phyloP scores from a whole-genome alignment of 2,113 vertebrate species.

The Gobius niger region DNA sequence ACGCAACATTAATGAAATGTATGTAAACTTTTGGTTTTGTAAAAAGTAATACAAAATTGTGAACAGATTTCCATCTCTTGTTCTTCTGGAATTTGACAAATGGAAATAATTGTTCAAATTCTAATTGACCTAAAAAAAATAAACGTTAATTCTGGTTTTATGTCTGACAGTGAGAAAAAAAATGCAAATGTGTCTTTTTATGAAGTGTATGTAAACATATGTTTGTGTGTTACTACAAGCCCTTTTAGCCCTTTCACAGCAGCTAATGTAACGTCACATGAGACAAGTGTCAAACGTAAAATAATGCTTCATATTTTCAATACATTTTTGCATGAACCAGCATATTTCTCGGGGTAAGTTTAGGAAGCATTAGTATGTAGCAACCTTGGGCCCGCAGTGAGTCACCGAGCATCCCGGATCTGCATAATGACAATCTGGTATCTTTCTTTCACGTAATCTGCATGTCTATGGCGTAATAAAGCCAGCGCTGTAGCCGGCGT shows the following conservation, averaged over 20 bases:
- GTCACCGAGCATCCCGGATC: constrained; percentile 9
- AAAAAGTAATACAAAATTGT: too few species aligned
- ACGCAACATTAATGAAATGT: too few species aligned
- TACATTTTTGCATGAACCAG: constrained; percentile 1
- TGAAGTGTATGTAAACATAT: too few species aligned
- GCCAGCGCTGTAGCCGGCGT: constrained; percentile 11
- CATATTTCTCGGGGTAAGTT: neutral
- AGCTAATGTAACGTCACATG: neutral
- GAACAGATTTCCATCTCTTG: too few species aligned
- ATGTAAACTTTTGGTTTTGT: too few species aligned
- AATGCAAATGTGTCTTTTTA: too few species aligned
- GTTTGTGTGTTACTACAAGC: too few species aligned
- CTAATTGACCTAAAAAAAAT: too few species aligned
- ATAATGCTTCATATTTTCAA: neutral
- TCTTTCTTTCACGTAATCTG: constrained; percentile 22
- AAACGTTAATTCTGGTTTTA: too few species aligned
- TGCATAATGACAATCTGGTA: constrained; percentile 14
- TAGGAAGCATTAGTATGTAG: neutral
- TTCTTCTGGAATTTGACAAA: too few species aligned
- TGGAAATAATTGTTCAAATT: too few species aligned
- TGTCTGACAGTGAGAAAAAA: too few species aligned
- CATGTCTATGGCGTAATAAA: constrained; percentile 40
- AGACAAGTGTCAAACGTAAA: neutral
- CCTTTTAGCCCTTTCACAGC: neutral
- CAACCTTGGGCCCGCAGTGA: constrained; percentile 4